Evolutionary conservation across 2,113 vertebrate species (phyloP).

Genomic region (Ivindomyrus marchei): DNA sequence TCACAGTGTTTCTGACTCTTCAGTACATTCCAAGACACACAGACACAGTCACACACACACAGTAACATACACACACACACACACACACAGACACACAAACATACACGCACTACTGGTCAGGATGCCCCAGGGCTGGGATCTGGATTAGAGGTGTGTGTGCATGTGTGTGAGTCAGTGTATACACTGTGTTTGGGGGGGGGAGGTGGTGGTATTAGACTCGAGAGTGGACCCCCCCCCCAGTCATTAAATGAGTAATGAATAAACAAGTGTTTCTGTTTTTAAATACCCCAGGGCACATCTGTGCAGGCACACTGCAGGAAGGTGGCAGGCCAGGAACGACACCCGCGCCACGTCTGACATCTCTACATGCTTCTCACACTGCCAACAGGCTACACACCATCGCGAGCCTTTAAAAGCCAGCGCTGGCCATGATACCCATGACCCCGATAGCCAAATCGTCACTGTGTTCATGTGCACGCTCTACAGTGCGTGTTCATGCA

Average conservation of each 20-base stretch:
- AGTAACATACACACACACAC: neutral
- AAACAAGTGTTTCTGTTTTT: neutral
- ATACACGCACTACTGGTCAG: neutral
- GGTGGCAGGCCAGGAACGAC: neutral
- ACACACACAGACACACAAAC: slow-evolving; percentile 7
- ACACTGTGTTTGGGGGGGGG: neutral
- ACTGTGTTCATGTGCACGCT: neutral
- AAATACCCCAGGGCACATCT: neutral
- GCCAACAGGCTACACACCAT: neutral
- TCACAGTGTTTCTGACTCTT: slow-evolving; percentile 37
- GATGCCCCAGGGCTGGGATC: neutral
- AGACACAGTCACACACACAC: neutral
- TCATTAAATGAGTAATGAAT: neutral
- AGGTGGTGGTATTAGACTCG: neutral
- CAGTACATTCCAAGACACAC: slow-evolving; percentile 9
- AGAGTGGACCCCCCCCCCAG: neutral
- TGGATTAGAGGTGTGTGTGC: neutral
- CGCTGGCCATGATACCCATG: neutral
- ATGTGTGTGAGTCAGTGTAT: neutral
- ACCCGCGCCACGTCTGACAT: neutral
- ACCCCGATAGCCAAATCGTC: neutral
- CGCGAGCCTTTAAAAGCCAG: neutral
- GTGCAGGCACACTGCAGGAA: neutral
- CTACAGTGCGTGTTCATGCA: neutral
- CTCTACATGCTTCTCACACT: neutral